Conservation (phyloP, 2,888 invertebrate genomes). For the Clusia tigrina region DNA sequence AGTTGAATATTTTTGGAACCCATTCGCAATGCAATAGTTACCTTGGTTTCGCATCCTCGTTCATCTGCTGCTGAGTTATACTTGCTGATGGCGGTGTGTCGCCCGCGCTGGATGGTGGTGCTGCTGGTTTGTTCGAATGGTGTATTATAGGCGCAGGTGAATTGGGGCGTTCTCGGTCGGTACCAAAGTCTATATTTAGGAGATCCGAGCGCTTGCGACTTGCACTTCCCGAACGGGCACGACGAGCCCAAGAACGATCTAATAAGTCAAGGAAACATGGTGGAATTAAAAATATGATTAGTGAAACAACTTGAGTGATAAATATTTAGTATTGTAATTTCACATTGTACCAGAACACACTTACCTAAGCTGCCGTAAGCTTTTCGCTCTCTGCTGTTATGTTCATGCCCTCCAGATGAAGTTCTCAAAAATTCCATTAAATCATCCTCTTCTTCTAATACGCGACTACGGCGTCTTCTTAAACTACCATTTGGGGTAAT, state of each 20-base stretch:
- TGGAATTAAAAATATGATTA: too few relatives aligned
- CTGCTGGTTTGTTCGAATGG: conserved; percentile 67
- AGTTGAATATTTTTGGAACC: not conserved
- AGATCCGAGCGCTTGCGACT: conserved; percentile 81
- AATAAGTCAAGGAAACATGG: not conserved
- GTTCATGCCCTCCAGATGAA: conserved; percentile 80
- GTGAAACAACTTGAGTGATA: not conserved
- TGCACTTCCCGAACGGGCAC: conserved; percentile 74
- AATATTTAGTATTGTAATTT: conserved; percentile 2
- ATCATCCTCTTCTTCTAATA: conserved; percentile 84
- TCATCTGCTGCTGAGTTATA: conserved; percentile 44
- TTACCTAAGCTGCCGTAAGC: conserved; percentile 82
- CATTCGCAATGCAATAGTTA: conserved; percentile 55
- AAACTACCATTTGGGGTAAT: conserved; percentile 90
- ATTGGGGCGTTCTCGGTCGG: conserved; percentile 76
- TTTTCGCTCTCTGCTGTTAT: conserved; percentile 76
- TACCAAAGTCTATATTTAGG: conserved; percentile 75
- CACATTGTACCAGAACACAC: too few relatives aligned
- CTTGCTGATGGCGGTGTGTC: conserved; percentile 41
- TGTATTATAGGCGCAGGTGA: conserved; percentile 70
- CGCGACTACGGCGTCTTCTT: conserved; percentile 80
- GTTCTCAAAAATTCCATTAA: conserved; percentile 86
- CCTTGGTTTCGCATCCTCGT: conserved; percentile 69
- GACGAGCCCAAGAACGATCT: conserved; percentile 90
- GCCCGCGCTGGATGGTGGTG: conserved; percentile 43